Conservation (phyloP, 2,888 invertebrate genomes). For the Tyria jacobaeae region DNA sequence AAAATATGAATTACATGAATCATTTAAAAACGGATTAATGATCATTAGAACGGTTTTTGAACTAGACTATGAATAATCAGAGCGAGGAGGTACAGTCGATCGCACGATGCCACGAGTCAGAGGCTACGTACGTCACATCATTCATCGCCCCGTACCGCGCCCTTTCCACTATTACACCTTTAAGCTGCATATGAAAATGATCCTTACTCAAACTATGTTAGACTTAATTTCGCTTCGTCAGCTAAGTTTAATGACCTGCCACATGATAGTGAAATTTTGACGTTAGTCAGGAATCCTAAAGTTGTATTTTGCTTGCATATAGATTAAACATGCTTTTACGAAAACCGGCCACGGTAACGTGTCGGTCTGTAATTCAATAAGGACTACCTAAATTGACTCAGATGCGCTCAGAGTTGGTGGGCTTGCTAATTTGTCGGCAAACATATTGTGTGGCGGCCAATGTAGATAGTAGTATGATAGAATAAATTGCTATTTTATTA, state of each 20-base stretch:
- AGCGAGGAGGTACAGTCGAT: slow-evolving; percentile 60
- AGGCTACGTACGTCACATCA: slow-evolving; percentile 80
- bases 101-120: slow-evolving; percentile 70
- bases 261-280: slow-evolving; percentile 17
- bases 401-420: slow-evolving; percentile 79
- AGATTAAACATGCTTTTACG: slow-evolving; percentile 40
- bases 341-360: slow-evolving; percentile 71
- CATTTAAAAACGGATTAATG: slow-evolving; percentile 44
- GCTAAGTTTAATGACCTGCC: slow-evolving; percentile 25
- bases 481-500: slow-evolving; percentile 49
- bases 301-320: slow-evolving; percentile 25
- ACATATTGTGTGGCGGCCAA: slow-evolving; percentile 74
- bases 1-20: slow-evolving; percentile 31
- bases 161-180: slow-evolving; percentile 54
- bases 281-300: slow-evolving; percentile 10
- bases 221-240: slow-evolving; percentile 31
- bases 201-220: slow-evolving; percentile 32
- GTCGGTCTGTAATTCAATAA: slow-evolving; percentile 83
- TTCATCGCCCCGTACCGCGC: slow-evolving; percentile 72
- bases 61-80: slow-evolving; percentile 60
- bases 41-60: slow-evolving; percentile 47
- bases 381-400: slow-evolving; percentile 82
- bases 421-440: slow-evolving; percentile 78
- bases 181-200: slow-evolving; percentile 36
- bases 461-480: slow-evolving; percentile 29